Percentiles rank a stretch among this genome's conserved stretches.
Evolutionary conservation across 2,888 invertebrate species (phyloP).

Genomic region (Drosophila atripex): DNA sequence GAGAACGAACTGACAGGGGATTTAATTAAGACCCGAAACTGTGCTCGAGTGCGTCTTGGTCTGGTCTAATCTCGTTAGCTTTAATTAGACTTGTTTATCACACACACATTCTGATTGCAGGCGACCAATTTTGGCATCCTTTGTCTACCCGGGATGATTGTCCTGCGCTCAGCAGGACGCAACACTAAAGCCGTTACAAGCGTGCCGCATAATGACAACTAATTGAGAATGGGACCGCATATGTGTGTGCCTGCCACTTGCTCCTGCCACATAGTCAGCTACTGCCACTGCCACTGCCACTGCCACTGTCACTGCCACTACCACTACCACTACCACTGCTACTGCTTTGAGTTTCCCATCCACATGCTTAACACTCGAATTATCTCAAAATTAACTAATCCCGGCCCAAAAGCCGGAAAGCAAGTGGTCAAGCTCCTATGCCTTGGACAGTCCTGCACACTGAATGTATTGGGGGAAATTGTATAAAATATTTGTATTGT

Average conservation of each 20-base stretch:
- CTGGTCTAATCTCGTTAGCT: constrained; percentile 70
- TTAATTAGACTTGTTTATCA: constrained; percentile 73
- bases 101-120: constrained; percentile 47
- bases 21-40: constrained; percentile 64
- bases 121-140: constrained; percentile 47
- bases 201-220: constrained; percentile 63
- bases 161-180: constrained; percentile 54
- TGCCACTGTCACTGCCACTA: neutral
- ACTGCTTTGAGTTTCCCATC: constrained; percentile 2
- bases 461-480: neutral
- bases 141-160: constrained; percentile 38
- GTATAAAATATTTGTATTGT: no score
- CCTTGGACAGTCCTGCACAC: neutral
- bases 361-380: constrained; percentile 67
- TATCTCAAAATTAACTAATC: constrained; percentile 71
- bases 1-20: constrained; percentile 61
- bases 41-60: constrained; percentile 67
- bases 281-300: neutral
- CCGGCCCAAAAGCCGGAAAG: constrained; percentile 51
- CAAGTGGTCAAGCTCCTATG: constrained; percentile 35
- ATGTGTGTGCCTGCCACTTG: neutral
- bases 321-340: neutral
- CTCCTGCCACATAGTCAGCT: neutral
- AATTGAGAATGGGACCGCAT: constrained; percentile 63
- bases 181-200: constrained; percentile 49